A percentile compares a stretch with the other conserved stretches of the same genome.
Conservation (phyloP, 2,888 invertebrate species). For the Agrenia bidenticulata region DNA sequence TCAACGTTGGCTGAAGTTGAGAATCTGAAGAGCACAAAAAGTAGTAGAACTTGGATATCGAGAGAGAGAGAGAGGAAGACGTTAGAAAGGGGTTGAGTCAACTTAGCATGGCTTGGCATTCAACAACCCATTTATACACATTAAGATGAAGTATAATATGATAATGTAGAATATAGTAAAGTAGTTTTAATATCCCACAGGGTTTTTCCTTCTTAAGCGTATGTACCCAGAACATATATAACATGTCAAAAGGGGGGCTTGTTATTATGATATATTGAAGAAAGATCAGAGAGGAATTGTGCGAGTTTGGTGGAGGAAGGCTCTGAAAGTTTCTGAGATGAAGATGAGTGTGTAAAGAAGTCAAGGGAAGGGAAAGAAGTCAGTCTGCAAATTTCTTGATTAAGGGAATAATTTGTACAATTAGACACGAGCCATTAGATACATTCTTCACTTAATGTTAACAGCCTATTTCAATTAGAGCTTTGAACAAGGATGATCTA, state of each 20-base stretch:
- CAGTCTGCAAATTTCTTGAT: conserved; percentile 37
- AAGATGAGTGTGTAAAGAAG: conserved; percentile 9
- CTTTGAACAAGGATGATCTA: conserved; percentile 14
- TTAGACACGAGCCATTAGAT: conserved; percentile 48
- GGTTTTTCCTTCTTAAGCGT: too few species aligned
- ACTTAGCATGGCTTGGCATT: conserved; percentile 1
- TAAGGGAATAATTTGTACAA: conserved; percentile 49
- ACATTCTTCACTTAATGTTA: conserved; percentile 45
- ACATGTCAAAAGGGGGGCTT: too few species aligned
- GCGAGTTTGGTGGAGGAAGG: too few species aligned
- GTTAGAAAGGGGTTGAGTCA: background rate
- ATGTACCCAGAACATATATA: too few species aligned
- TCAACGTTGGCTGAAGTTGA: background rate
- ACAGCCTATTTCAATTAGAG: conserved; percentile 44
- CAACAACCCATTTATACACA: conserved; percentile 5
- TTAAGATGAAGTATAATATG: background rate
- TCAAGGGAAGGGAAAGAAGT: conserved; percentile 12
- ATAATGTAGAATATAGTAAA: background rate
- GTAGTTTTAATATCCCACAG: conserved; percentile 6
- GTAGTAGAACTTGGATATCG: background rate
- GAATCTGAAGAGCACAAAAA: background rate
- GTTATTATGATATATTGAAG: background rate
- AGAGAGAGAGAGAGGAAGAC: background rate
- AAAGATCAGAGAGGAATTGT: background rate
- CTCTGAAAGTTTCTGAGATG: conserved; percentile 6